Percentiles rank a stretch among this genome's conserved stretches.
Evolutionary conservation across 2,113 vertebrate genomes (phyloP).

Genomic region (Lethenteron reissneri): DNA sequence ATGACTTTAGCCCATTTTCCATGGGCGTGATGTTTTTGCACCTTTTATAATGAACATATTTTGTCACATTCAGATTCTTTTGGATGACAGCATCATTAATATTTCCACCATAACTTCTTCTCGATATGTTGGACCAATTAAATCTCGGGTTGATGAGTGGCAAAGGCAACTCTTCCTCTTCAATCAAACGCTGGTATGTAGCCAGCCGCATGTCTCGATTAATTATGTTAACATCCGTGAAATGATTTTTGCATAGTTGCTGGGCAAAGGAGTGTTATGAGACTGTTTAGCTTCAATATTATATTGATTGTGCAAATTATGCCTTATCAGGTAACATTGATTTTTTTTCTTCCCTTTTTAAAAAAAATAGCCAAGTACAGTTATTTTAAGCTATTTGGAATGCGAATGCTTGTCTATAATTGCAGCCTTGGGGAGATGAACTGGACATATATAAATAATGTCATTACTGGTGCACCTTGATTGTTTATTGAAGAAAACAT

Average conservation of each 20-base stretch:
- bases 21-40: not conserved
- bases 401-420: no score
- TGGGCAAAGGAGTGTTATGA: not conserved
- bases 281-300: no score
- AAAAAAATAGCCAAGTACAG: no score
- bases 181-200: slow-evolving; percentile 42
- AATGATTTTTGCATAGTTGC: not conserved
- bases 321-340: not conserved
- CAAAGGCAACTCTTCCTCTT: slow-evolving; percentile 35
- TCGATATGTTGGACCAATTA: slow-evolving; percentile 32
- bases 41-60: slow-evolving; percentile 1
- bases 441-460: no score
- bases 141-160: slow-evolving; percentile 29
- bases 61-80: slow-evolving; percentile 24
- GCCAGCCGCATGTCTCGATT: not conserved
- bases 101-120: slow-evolving; percentile 37
- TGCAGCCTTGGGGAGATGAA: no score
- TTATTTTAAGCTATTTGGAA: no score
- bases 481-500: no score
- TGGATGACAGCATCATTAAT: slow-evolving; percentile 45
- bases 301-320: no score
- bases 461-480: no score
- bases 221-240: not conserved
- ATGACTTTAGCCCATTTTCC: no score
- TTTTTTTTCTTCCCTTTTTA: not conserved